Conservation (phyloP, 2,888 invertebrate genomes). For the Brachypalpus laphriformis region DNA sequence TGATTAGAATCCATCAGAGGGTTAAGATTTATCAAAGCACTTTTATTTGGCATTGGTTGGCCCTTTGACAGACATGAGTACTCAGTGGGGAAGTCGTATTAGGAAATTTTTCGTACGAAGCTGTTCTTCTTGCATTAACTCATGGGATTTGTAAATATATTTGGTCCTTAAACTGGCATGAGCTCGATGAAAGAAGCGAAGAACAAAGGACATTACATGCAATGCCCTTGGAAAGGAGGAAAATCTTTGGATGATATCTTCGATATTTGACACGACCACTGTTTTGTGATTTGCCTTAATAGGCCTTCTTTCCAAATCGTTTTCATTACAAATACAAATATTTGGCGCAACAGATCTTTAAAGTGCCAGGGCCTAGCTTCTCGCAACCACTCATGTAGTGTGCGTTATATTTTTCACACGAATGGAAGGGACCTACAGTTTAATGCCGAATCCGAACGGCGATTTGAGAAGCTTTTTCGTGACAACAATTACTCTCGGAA, state of each 20-base stretch:
- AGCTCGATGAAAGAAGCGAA: constrained; percentile 1
- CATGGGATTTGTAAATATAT: background rate
- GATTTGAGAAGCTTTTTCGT: too few species aligned
- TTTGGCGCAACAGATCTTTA: too few species aligned
- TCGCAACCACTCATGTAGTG: too few species aligned
- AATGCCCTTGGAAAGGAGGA: background rate
- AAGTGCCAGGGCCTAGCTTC: too few species aligned
- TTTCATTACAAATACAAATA: too few species aligned
- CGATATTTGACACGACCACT: background rate
- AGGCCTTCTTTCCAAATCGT: too few species aligned
- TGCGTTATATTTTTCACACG: too few species aligned
- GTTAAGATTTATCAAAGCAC: background rate
- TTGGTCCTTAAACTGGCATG: background rate
- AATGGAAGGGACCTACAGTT: too few species aligned
- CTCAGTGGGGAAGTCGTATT: background rate
- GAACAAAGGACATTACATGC: background rate
- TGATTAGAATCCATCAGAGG: background rate
- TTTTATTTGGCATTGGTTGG: background rate
- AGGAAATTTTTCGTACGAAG: background rate
- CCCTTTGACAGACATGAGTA: background rate
- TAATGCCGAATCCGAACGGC: too few species aligned
- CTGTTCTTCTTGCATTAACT: background rate
- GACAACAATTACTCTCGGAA: too few species aligned
- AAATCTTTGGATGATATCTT: background rate
- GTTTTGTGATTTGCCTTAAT: too few species aligned